A percentile compares a stretch with the other conserved stretches of the same genome.
These are phyloP conservation scores for Eubucco bourcierii DNA, from an alignment of 2,113 vertebrate species.

Conservation along the genomic window DNA sequence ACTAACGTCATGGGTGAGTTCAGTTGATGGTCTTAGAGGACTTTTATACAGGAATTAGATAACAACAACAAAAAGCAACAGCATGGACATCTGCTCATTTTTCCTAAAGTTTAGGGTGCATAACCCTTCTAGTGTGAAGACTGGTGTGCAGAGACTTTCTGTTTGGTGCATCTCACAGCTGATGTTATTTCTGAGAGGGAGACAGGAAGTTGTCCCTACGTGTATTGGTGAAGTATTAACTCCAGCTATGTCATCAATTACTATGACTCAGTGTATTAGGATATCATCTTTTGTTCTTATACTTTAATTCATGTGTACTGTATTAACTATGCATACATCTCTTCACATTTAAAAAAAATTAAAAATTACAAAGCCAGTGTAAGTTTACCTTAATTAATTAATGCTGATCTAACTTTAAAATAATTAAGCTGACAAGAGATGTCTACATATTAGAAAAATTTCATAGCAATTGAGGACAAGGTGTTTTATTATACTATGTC, in stretches of 20 bases:
- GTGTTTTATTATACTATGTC: slow-evolving; percentile 24
- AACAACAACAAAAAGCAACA: neutral
- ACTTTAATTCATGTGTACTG: neutral
- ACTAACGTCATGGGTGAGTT: neutral
- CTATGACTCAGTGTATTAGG: neutral
- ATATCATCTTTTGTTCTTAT: neutral
- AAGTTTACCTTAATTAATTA: neutral
- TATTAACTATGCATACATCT: neutral
- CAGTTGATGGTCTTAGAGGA: neutral
- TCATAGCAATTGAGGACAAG: neutral
- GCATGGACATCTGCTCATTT: neutral
- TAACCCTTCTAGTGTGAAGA: too few relatives aligned
- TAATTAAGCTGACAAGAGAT: slow-evolving; percentile 42
- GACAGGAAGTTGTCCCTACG: neutral
- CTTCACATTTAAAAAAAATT: too few relatives aligned
- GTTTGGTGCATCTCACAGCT: neutral
- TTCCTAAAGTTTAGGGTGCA: neutral
- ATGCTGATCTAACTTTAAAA: slow-evolving; percentile 2
- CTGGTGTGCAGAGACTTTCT: too few relatives aligned
- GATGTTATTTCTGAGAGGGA: neutral
- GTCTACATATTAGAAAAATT: slow-evolving; percentile 18
- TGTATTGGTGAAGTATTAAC: neutral
- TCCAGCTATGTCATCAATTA: neutral
- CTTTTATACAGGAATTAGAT: neutral
- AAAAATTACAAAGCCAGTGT: neutral